Conservation (phyloP, 2,888 invertebrate species). For the Drosophila prolongata region DNA sequence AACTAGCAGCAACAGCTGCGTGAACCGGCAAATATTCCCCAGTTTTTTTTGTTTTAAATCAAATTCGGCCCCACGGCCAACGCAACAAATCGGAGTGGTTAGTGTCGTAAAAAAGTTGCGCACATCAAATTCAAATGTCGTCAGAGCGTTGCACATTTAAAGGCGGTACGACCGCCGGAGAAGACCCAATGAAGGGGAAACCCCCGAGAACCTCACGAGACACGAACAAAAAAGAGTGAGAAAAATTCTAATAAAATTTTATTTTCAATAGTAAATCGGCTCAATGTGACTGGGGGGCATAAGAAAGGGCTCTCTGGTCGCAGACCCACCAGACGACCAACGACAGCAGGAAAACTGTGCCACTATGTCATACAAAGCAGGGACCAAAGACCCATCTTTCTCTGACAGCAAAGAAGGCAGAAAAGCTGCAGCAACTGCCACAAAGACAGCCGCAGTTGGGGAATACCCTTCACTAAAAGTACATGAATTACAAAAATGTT, state of each 20-base stretch:
- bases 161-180: conserved; percentile 11
- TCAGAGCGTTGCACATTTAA: conserved; percentile 64
- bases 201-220: conserved; percentile 32
- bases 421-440: conserved; percentile 13
- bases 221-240: conserved; percentile 32
- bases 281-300: conserved; percentile 60
- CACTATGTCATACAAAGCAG: conserved; percentile 67
- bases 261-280: conserved; percentile 82
- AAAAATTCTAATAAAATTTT: conserved; percentile 77
- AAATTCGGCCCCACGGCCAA: background rate
- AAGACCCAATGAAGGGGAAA: conserved; percentile 50
- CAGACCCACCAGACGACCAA: conserved; percentile 8
- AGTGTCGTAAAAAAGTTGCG: conserved; percentile 70
- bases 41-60: conserved; percentile 33
- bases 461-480: conserved; percentile 2
- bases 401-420: conserved; percentile 28
- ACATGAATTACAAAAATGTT: background rate
- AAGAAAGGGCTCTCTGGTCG: conserved; percentile 39
- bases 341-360: conserved; percentile 62
- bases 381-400: conserved; percentile 31
- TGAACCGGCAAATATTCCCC: conserved; percentile 14
- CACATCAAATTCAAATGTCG: conserved; percentile 71
- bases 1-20: conserved; percentile 42
- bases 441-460: conserved; percentile 7
- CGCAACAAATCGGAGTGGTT: conserved; percentile 33